Conservation (phyloP, 2,113 vertebrate genomes). For the Epinephelus moara region DNA sequence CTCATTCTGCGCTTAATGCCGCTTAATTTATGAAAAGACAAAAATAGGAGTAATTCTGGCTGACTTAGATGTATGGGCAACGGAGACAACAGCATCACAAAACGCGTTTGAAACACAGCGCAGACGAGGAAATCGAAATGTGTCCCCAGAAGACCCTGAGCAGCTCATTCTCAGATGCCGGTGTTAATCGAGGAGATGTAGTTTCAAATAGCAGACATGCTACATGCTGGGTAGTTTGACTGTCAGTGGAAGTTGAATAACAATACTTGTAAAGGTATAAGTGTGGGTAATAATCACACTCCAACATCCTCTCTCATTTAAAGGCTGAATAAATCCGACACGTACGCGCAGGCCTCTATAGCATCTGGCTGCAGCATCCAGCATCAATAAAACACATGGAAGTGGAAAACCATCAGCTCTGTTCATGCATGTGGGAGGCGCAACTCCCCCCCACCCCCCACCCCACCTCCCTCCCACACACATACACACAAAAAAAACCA, state of each 20-base stretch:
- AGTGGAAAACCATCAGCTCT: slow-evolving; percentile 65
- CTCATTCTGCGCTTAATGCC: slow-evolving; percentile 50
- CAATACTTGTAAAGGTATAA: slow-evolving; percentile 27
- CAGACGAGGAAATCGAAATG: slow-evolving; percentile 15
- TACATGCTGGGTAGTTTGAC: slow-evolving; percentile 58
- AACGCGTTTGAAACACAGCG: neutral
- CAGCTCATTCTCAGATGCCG: neutral
- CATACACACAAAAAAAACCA: slow-evolving; percentile 9
- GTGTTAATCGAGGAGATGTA: neutral
- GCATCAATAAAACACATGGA: slow-evolving; percentile 68
- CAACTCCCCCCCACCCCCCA: slow-evolving; percentile 24
- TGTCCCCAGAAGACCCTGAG: slow-evolving; percentile 58
- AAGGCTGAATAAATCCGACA: slow-evolving; percentile 48
- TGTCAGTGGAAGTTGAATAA: slow-evolving; percentile 36
- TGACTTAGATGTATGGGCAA: slow-evolving; percentile 15
- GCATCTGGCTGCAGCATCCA: slow-evolving; percentile 47
- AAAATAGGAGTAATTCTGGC: slow-evolving; percentile 22
- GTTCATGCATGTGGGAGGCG: slow-evolving; percentile 63
- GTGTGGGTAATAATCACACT: slow-evolving; percentile 22
- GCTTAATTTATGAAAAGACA: slow-evolving; percentile 45
- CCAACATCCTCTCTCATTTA: slow-evolving; percentile 18
- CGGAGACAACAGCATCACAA: slow-evolving; percentile 41
- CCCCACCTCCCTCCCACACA: neutral
- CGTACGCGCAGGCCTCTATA: slow-evolving; percentile 56
- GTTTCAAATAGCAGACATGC: slow-evolving; percentile 33